These are phyloP conservation scores for Coendou prehensilis DNA, from an alignment of 2,797 vertebrate genomes.

Conservation along the genomic window DNA sequence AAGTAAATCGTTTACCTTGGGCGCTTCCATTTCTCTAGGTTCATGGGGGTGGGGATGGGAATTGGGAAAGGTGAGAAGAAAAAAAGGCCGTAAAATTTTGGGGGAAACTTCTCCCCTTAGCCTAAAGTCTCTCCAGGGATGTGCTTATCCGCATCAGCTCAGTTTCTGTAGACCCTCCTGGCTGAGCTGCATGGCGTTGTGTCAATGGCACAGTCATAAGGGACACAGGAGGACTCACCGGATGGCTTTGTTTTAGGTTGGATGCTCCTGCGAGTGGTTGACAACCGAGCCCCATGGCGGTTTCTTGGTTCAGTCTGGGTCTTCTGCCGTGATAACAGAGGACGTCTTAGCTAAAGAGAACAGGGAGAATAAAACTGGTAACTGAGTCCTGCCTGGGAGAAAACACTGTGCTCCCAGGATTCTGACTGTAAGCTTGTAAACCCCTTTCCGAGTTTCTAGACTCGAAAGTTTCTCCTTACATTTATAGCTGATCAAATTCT, in stretches of 20 bases:
- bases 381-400: not conserved
- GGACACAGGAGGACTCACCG: slow-evolving; percentile 89
- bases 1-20: slow-evolving; percentile 5
- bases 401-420: not conserved
- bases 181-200: not conserved
- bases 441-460: not conserved
- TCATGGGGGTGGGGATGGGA: not conserved
- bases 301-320: slow-evolving; percentile 93
- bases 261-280: slow-evolving; percentile 97
- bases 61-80: not conserved
- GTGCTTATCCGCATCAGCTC: not conserved
- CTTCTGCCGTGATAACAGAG: slow-evolving; percentile 97
- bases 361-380: slow-evolving; percentile 74
- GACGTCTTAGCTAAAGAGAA: slow-evolving; percentile 93
- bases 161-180: not conserved
- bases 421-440: not conserved
- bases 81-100: not conserved
- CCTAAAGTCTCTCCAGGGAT: not conserved
- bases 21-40: slow-evolving; percentile 30
- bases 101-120: not conserved
- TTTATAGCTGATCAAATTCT: slow-evolving; percentile 17
- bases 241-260: slow-evolving; percentile 96
- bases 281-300: slow-evolving; percentile 95
- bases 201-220: not conserved
- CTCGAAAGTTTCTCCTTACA: not conserved